Base-by-base conservation (phyloP, 2,797 vertebrate genomes). In the Sandelia bainsii region DNA sequence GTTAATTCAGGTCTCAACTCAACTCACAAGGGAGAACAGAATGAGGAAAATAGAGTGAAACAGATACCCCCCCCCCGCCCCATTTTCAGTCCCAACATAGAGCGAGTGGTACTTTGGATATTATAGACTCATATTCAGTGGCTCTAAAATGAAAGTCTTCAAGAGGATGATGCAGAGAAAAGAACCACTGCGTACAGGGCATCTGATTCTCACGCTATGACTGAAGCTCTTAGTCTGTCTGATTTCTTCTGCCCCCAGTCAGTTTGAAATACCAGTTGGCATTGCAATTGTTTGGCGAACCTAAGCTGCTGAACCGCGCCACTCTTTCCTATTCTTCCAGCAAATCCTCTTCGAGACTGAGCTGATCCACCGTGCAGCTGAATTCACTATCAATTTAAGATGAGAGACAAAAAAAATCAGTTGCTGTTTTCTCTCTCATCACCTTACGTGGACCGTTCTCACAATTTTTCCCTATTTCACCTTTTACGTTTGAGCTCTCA, bases 31-130 rank as follows among this genome's bases (percentile, higher is more conserved):
- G 40, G 34, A 68, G 63, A 81, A 69, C 40, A 34, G 51, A 75
- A 37, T 19, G 34, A 51, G 53, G 48, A 58, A 72, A 74, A 67
- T 49, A 25, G 39, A 79, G 40, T 29, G 58, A 77, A 76, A 70
- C 48, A 63, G 54, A 83, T 69, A 80, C 57, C 50, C 29, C 29
- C 29, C 29, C 25, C 25, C 2, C 29, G 40, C 32, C 37, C 11
- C 53, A 13, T 60, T 77, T 79, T 58, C 81, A 44, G 64, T 65
- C 64, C 16, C 64, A 22, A 48, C 58, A 62, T 63, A n/a, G 83
- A 82, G 76, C 75, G 77, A 89, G 82, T 65, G 65, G 58, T 83
- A 76, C 80, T 90, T 80, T 88, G 71, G 62, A 87, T 87, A 89
- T 90, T 90, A 91, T 77, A 76, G 86, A 79, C 86, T 82, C 82